These are phyloP conservation scores for Umimayanthus chanpuru DNA, from an alignment of 92 coral and sea anemone species.

Conservation along the genomic window DNA sequence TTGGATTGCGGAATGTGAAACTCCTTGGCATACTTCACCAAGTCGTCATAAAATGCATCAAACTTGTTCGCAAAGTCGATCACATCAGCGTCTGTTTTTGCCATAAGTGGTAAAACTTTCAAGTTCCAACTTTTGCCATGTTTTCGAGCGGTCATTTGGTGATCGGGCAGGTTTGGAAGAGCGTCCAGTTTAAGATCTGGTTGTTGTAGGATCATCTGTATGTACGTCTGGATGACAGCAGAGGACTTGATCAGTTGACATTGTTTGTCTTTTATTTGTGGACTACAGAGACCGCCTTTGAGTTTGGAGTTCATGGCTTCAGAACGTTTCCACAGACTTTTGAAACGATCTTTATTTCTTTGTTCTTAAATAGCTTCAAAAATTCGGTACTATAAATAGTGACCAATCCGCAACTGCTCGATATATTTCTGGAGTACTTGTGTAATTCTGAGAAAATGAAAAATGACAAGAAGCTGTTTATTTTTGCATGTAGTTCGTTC, in stretches of 20 bases:
- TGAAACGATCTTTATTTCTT: not conserved
- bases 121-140: conserved; percentile 31
- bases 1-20: not conserved
- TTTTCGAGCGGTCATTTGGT: conserved; percentile 31
- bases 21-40: conserved; percentile 42
- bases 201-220: conserved; percentile 24
- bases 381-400: not conserved
- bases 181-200: conserved; percentile 39
- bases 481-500: too few species aligned
- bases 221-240: conserved; percentile 32
- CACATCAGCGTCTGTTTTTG: conserved; percentile 40
- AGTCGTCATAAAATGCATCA: conserved; percentile 33
- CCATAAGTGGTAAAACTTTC: conserved; percentile 23
- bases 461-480: too few species aligned
- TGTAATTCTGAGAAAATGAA: not conserved
- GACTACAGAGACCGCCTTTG: conserved; percentile 11
- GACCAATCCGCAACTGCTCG: not conserved
- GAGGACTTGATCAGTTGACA: not conserved
- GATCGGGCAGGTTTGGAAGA: conserved; percentile 25
- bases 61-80: conserved; percentile 46
- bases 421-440: not conserved
- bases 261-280: conserved; percentile 3
- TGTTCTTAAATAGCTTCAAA: not conserved
- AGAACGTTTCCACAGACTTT: not conserved
- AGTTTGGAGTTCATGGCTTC: conserved; percentile 22